phyloP scores from a whole-genome alignment of 2,888 invertebrate genomes.

The Elmis aenea region DNA sequence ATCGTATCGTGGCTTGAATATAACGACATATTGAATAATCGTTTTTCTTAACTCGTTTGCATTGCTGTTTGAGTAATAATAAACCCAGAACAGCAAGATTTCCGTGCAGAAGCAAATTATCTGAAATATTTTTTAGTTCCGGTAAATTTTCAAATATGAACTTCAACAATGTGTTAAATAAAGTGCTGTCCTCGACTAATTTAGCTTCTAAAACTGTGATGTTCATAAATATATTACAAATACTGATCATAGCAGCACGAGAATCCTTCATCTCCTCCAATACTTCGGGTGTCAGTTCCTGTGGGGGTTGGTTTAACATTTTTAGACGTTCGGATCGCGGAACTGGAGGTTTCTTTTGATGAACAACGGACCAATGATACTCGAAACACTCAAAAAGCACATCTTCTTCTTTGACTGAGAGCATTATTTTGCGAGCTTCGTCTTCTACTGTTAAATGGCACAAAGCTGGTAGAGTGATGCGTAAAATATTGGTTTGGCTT shows the following conservation, averaged over 20 bases:
- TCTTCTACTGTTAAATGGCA: slow-evolving; percentile 92
- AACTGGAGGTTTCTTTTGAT: slow-evolving; percentile 76
- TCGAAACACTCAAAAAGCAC: slow-evolving; percentile 73
- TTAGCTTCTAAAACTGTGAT: slow-evolving; percentile 83
- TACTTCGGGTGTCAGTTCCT: slow-evolving; percentile 67
- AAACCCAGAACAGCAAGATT: slow-evolving; percentile 80
- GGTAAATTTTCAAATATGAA: slow-evolving; percentile 82
- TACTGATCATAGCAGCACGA: slow-evolving; percentile 77
- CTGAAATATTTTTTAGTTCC: slow-evolving; percentile 75
- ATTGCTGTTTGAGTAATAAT: slow-evolving; percentile 75
- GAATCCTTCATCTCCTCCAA: slow-evolving; percentile 81
- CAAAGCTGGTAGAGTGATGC: slow-evolving; percentile 80
- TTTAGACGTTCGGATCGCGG: slow-evolving; percentile 76
- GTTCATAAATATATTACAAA: slow-evolving; percentile 91
- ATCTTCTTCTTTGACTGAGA: slow-evolving; percentile 75
- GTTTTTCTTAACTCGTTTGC: slow-evolving; percentile 77
- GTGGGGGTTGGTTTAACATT: slow-evolving; percentile 69
- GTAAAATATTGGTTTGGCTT: slow-evolving; percentile 61
- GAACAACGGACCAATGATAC: slow-evolving; percentile 82
- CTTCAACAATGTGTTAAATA: slow-evolving; percentile 76
- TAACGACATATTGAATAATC: slow-evolving; percentile 86
- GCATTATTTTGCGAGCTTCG: slow-evolving; percentile 71
- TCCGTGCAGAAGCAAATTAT: slow-evolving; percentile 80
- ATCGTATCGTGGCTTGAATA: slow-evolving; percentile 82
- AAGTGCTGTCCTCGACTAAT: slow-evolving; percentile 69